Evolutionary conservation across 1,140 invertebrate species (phyloP).

Genomic region (Agrypnia vestita): DNA sequence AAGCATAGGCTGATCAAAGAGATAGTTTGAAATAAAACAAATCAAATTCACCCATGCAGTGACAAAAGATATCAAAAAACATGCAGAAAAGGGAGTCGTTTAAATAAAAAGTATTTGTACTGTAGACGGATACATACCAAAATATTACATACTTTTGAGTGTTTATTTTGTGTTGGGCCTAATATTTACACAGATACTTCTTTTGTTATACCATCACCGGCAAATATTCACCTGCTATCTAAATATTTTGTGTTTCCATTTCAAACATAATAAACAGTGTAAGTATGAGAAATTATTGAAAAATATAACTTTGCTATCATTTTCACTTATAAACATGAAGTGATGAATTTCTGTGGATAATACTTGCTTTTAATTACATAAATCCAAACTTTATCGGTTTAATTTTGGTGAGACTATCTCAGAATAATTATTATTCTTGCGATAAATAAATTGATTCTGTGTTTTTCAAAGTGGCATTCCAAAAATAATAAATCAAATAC

Average conservation of each 20-base stretch:
- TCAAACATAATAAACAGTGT: not conserved
- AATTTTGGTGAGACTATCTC: no score
- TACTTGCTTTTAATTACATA: no score
- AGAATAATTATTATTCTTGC: no score
- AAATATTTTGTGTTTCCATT: not conserved
- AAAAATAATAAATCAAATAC: no score
- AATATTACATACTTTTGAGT: constrained; percentile 3
- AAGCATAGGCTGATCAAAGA: not conserved
- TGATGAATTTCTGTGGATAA: no score
- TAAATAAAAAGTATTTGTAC: not conserved
- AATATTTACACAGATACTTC: not conserved
- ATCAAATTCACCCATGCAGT: constrained; percentile 14
- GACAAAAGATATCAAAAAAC: constrained; percentile 4
- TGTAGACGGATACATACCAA: not conserved
- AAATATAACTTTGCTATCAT: not conserved
- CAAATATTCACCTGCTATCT: not conserved
- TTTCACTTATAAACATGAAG: not conserved
- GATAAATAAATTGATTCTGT: no score
- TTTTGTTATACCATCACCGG: not conserved
- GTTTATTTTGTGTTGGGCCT: not conserved
- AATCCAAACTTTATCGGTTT: no score
- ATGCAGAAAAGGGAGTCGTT: constrained; percentile 35
- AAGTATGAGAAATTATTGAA: not conserved
- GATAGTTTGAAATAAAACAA: not conserved
- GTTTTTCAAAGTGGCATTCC: no score